Evolutionary conservation across 2,888 invertebrate genomes (phyloP), one percentile per base, ranked within the genome.

Genomic region (Agriopis aurantiaria): DNA sequence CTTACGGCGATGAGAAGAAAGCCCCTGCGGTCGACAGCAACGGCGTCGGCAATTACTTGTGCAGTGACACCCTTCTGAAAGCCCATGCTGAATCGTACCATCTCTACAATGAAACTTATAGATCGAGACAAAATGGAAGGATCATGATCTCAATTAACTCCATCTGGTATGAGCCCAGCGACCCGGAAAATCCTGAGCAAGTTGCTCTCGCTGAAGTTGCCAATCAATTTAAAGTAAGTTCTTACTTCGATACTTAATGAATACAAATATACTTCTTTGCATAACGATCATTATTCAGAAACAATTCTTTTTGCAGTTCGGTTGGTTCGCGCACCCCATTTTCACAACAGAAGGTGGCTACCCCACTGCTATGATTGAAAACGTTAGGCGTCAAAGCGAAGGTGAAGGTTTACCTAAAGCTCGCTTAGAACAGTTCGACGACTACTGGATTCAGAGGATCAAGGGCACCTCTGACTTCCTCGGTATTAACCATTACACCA

Each of bases 71-170:
- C 60, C 85, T 96, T 56, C 87, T 97, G 11, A 93, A 96, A 76
- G 95, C 97, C 0, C 97, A 97, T 80, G 96, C 96, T 3, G 95
- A 93, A 78, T 95, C 95, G 0, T 97, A 96, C 85, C 95, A 95
- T 68, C 82, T 96, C 40, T 97, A 96, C 82, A 92, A 96, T 60
- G 87, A 94, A 8, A 92, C 95, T n/a, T 97, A 95, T 85, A 92
- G 95, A 69, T 76, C 90, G 0, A 79, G 74, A 1, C 96, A 96
- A 81, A 90, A 95, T 69, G 96, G 96, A 12, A 90, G 85, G 71
- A 92, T 95, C 68, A 94, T 95, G 94, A 94, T 95, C 77, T 94
- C 95, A 12, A 92, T 95, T 67, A 95, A 95, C 75, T 91, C 94
- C n/a, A 95, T 95, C 67, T 95, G 93, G 93, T 95, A 95, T 73